Conservation (phyloP, 2,113 vertebrate genomes). For the Gallinago media region DNA sequence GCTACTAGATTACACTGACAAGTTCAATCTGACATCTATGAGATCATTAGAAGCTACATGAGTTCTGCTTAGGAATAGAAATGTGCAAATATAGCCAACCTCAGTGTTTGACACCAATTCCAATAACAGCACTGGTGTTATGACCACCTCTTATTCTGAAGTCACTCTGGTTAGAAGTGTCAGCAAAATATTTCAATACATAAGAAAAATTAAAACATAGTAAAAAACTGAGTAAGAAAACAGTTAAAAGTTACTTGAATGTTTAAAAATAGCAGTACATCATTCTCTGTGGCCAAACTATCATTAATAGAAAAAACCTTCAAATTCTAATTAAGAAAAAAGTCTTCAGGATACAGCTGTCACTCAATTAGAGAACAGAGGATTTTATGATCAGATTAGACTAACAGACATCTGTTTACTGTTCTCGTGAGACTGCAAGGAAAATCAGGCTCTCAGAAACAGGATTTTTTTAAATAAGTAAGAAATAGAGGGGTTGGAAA, state of each 20-base stretch:
- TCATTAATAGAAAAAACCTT: constrained; percentile 40
- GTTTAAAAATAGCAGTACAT: not conserved
- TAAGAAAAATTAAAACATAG: not conserved
- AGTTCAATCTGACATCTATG: constrained; percentile 38
- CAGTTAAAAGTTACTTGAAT: not conserved
- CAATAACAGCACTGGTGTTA: not conserved
- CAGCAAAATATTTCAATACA: not conserved
- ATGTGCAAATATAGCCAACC: not conserved
- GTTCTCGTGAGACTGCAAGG: constrained; percentile 9
- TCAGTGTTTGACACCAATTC: not conserved
- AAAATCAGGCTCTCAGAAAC: constrained; percentile 44
- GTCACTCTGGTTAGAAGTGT: not conserved
- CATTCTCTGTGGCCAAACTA: not conserved
- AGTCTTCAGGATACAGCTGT: constrained; percentile 70
- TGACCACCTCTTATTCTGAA: not conserved
- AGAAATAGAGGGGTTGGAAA: constrained; percentile 37
- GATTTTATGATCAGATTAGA: constrained; percentile 59
- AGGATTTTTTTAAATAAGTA: constrained; percentile 37
- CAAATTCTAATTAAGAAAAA: constrained; percentile 67
- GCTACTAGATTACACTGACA: constrained; percentile 31
- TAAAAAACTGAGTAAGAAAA: not conserved
- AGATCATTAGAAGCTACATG: constrained; percentile 27
- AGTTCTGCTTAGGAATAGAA: not conserved
- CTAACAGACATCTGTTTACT: constrained; percentile 57
- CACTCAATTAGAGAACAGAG: constrained; percentile 66